Evolutionary conservation across 2,797 vertebrate genomes (phyloP).

Genomic region (Liparis tanakae): DNA sequence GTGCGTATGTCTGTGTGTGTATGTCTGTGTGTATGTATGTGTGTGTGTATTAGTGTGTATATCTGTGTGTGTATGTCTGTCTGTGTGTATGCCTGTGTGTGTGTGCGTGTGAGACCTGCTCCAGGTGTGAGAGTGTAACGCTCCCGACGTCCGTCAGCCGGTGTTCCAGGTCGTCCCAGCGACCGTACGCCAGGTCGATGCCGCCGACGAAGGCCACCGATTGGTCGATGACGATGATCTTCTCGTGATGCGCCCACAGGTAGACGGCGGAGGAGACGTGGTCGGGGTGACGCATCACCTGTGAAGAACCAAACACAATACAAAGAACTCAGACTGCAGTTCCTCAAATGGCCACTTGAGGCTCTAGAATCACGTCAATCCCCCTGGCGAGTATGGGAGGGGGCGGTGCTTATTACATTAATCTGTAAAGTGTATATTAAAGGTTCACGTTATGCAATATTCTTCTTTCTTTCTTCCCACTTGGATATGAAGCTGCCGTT

Average conservation of each 20-base stretch:
- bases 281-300: conserved; percentile 96
- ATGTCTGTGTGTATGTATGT: conserved; percentile 19
- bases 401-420: no score
- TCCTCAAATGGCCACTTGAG: background rate
- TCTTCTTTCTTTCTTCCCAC: no score
- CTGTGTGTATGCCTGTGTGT: conserved; percentile 15
- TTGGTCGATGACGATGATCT: conserved; percentile 94
- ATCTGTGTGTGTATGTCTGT: conserved; percentile 24
- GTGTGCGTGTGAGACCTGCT: conserved; percentile 58
- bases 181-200: conserved; percentile 95
- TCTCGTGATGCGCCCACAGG: conserved; percentile 98
- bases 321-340: background rate
- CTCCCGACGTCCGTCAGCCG: conserved; percentile 94
- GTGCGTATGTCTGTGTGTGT: no score
- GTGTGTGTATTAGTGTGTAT: no score
- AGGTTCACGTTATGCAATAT: no score
- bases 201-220: conserved; percentile 95
- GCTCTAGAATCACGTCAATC: background rate
- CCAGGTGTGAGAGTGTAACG: conserved; percentile 81
- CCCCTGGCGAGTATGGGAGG: no score
- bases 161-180: conserved; percentile 95
- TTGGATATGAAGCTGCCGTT: no score
- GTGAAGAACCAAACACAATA: conserved; percentile 34
- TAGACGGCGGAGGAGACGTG: conserved; percentile 95
- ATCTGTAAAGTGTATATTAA: no score